Evolutionary conservation across 2,113 vertebrate species (phyloP), one percentile per base, ranked within the genome.

Genomic region (Talpa occidentalis): DNA sequence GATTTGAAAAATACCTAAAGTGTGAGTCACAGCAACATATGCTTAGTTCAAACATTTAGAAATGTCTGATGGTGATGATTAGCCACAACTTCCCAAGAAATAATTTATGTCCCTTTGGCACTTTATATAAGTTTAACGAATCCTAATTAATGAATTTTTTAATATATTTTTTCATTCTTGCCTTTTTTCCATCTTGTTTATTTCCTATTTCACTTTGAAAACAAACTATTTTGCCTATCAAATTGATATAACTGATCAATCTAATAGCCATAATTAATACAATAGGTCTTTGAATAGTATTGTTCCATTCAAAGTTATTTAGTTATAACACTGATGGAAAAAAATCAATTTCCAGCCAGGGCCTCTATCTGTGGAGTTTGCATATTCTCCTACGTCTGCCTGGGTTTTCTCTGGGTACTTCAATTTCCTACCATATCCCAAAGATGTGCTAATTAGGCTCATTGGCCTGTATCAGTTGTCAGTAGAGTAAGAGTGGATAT

Each of bases 181-280:
- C 17, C 1, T 42, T 54, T 89, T 42, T 49, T 10, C 47, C 56
- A 17, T 26, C 28, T 95, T 90, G 14, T 8, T 93, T 73, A 69
- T 49, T 78, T 11, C 11, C 15, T 35, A 76, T 81, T 52, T 88
- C 12, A 72, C 77, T n/a, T 10, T 69, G 3, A 17, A 74, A 85
- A 91, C 35, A 83, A 74, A 73, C 37, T 86, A 1, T 40, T 59
- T 21, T 95, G 14, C 30, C 22, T 95, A 86, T 78, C 35, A 87
- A 21, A 54, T 4, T 82, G 44, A 90, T 59, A 56, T 37, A 73
- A 83, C 1, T 69, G 52, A 93, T 69, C 30, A 80, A 47, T 49
- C 30, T 78, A 92, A 76, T 44, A 80, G 44, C 40, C 52, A 77
- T 54, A 70, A 72, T 88, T 28, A 81, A 66, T 47, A 73, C 40